Base-by-base conservation (phyloP, 2,797 vertebrate genomes). In the Aplochiton taeniatus region DNA sequence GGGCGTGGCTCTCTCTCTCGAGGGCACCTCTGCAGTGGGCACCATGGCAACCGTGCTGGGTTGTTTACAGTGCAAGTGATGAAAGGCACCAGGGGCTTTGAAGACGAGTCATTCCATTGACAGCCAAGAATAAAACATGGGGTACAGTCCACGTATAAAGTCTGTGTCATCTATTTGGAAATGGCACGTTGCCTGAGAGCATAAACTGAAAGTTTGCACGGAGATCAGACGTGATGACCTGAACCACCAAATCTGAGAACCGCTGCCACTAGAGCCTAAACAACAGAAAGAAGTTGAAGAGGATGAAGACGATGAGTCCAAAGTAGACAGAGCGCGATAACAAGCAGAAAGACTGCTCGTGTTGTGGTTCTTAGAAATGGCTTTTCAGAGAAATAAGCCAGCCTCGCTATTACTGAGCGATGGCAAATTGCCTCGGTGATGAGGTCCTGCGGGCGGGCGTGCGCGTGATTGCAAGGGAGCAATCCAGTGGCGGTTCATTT, bases 371-470 rank as follows among this genome's bases (percentile, higher is more conserved):
- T 31, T 31, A 31, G 31, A 31, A 31, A 31, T 6, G 31, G 31
- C 31, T 2, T 31, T 2, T 31, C 31, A 6, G 31, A 6, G 31
- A 31, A 31, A 31, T 31, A 6, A 31, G 31, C 31, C 8, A 67
- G 64, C 13, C 55, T 66, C 8, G 48, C 5, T 44, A 2, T 71
- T 64, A 63, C 54, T 76, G 47, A 69, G 69, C 63, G 63, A 73
- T 19, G 31, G 31, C 59, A 49, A 49, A 61, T 61, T 49, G 59
- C 59, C 41, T 45, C 49, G 12, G 16, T 48, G 59, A 61, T 61
- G 59, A 31, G 46, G 18, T 49, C 9, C 49, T 31, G 31, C 31
- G 31, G 31, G 17, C 48, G 41, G 20, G 16, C 49, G 19, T 20
- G 7, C n/a, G 13, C 47, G 11, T 61, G 58, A 61, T 49, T 61